Evolutionary conservation across 2,888 invertebrate genomes (phyloP), one percentile per base, ranked within the genome.

Genomic region (Exephanes ischioxanthus): DNA sequence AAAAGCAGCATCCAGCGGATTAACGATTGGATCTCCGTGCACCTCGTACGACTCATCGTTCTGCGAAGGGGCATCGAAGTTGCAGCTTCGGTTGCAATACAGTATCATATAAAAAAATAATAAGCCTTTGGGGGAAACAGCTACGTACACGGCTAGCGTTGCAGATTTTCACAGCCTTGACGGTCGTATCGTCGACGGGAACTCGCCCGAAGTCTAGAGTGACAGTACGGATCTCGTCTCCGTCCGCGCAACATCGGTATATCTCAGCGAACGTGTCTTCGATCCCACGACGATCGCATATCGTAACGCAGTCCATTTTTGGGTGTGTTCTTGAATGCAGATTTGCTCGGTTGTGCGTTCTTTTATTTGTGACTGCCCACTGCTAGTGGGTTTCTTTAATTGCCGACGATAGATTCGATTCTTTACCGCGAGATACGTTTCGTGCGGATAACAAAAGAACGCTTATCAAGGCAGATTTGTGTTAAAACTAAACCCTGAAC

Each of bases 1-100:
- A 83, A 94, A 94, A 9, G 91, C 92, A 45, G 92, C 88, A 79
- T 94, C 93, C 80, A 94, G 87, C 0, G 92, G 91, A 89, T 93
- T 94, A 3, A 91, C 92, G 41, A 84, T 83, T 7, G 90, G 87
- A 84, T 94, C 93, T 79, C 92, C 90, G 86, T 88, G 86, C 73
- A 89, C 89, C 61, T 89, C 87, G 79, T 93, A 93, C 4, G 73
- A 78, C 83, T 90, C 89, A 33, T 89, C 87, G 9, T 87, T 86
- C 92, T 92, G 51, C 48, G 6, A 78, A 71, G 58, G 41, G 26
- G 45, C 16, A 45, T 14, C 66, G 14, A 61, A 51, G 70, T 71
- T 53, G 63, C 30, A 16, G 16, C 63, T 30, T 45, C 76, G 55
- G 51, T 19, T 19, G 30, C 11, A n/a, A 75, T 37, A 45, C 71